phyloP scores from a whole-genome alignment of 2,113 vertebrate genomes.

The Lycocorax pyrrhopterus region DNA sequence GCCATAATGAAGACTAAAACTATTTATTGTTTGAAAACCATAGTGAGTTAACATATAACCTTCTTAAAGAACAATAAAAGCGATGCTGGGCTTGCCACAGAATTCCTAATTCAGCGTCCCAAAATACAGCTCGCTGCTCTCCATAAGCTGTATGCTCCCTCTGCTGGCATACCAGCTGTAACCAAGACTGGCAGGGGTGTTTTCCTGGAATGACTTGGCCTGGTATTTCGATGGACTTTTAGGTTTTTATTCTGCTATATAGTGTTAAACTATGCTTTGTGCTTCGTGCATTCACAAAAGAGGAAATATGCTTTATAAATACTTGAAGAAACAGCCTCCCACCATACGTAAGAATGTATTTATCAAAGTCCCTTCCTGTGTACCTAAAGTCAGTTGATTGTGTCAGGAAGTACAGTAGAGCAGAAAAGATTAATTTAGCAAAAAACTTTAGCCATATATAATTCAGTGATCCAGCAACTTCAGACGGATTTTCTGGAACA shows the following conservation, averaged over 20 bases:
- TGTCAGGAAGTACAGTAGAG: neutral
- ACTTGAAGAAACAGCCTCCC: neutral
- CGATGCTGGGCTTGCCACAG: neutral
- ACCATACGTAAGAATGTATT: neutral
- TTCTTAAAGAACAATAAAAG: neutral
- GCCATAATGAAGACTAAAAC: neutral
- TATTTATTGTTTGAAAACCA: neutral
- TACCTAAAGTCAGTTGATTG: neutral
- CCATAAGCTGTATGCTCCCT: slow-evolving; percentile 17
- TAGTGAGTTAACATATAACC: neutral
- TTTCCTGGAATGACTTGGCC: neutral
- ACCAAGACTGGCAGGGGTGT: neutral
- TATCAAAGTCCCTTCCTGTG: neutral
- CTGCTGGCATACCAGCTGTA: neutral
- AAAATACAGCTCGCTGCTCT: neutral
- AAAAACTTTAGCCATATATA: neutral
- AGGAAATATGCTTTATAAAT: neutral
- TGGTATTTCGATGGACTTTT: neutral
- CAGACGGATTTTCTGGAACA: slow-evolving; percentile 34
- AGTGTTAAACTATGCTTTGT: neutral
- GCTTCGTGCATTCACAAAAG: neutral
- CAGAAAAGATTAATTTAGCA: neutral
- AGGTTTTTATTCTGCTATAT: neutral
- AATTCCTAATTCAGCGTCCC: neutral
- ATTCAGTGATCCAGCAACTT: slow-evolving; percentile 19